These are phyloP conservation scores for Bombus vancouverensis DNA, from an alignment of 1,140 invertebrate genomes.

Conservation along the genomic window DNA sequence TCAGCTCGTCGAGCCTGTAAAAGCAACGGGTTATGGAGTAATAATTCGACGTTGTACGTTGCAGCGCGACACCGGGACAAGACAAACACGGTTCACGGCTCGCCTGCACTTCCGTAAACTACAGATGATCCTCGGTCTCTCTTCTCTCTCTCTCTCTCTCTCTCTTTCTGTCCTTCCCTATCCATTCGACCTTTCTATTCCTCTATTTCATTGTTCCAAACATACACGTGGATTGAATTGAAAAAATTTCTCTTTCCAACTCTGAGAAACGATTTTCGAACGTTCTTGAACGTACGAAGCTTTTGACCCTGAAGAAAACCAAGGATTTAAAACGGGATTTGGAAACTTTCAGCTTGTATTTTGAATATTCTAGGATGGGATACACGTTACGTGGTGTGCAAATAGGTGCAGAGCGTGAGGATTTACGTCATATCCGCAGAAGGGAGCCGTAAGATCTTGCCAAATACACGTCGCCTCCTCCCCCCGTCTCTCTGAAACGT, in stretches of 20 bases:
- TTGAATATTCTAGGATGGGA: constrained; percentile 41
- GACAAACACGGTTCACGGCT: constrained; percentile 38
- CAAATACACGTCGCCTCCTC: constrained; percentile 24
- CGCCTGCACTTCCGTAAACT: constrained; percentile 31
- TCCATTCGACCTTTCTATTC: not conserved
- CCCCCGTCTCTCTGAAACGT: not conserved
- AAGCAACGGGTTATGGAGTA: constrained; percentile 67
- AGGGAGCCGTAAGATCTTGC: constrained; percentile 21
- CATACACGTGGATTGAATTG: not conserved
- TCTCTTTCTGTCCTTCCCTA: not conserved
- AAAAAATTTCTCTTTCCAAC: not conserved
- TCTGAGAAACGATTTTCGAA: not conserved
- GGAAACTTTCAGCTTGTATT: constrained; percentile 37
- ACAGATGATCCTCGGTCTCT: not conserved
- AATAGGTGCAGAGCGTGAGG: constrained; percentile 25
- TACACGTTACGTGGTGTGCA: constrained; percentile 28
- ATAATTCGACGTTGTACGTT: constrained; percentile 51
- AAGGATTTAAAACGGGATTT: constrained; percentile 21
- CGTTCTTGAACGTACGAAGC: not conserved
- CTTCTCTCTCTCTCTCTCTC: not conserved
- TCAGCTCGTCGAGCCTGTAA: constrained; percentile 52
- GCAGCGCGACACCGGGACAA: constrained; percentile 23
- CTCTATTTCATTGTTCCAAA: not conserved
- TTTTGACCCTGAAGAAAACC: not conserved
- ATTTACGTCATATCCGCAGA: constrained; percentile 37